Percentiles rank a stretch among this genome's conserved stretches.
These are phyloP conservation scores for Rhinoderma darwinii DNA, from an alignment of 2,113 vertebrate species.

Conservation along the genomic window DNA sequence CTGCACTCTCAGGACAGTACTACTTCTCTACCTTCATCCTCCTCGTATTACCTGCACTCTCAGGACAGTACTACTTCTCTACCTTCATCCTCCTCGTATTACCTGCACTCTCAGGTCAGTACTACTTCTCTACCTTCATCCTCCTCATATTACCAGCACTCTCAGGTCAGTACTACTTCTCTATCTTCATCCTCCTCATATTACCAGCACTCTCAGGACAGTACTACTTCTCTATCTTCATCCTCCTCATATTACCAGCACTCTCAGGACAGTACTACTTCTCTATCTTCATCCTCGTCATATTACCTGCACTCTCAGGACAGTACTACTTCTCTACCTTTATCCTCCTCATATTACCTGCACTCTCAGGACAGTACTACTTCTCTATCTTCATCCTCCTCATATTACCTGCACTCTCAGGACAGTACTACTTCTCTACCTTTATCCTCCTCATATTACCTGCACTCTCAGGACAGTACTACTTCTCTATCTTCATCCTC, in stretches of 20 bases:
- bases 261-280: too few relatives aligned
- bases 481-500: too few relatives aligned
- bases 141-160: too few relatives aligned
- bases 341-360: background rate
- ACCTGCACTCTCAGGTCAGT: background rate
- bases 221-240: background rate
- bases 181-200: background rate
- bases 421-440: background rate
- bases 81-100: background rate
- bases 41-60: background rate
- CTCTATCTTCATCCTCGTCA: too few relatives aligned
- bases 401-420: too few relatives aligned
- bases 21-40: background rate
- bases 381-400: background rate
- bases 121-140: background rate
- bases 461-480: background rate
- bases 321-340: background rate
- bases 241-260: too few relatives aligned
- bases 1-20: too few relatives aligned
- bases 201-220: background rate
- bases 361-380: background rate
- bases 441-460: background rate
- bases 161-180: background rate
- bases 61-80: background rate
- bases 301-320: background rate